These are phyloP conservation scores for Callipepla californica DNA, from an alignment of 2,113 vertebrate species.

Conservation along the genomic window DNA sequence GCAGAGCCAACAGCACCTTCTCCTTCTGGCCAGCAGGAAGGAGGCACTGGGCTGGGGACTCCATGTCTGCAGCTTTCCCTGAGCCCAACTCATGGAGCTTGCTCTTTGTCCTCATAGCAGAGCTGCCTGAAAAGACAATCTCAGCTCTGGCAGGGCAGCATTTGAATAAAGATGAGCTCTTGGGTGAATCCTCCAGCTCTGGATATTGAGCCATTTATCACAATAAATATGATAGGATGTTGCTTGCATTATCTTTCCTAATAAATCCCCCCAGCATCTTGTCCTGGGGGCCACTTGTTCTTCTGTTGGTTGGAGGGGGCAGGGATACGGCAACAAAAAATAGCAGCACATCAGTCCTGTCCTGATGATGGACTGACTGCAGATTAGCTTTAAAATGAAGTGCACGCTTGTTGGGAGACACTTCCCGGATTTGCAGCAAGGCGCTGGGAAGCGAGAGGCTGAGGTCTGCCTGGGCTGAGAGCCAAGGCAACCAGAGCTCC, in stretches of 20 bases:
- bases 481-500: neutral
- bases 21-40: neutral
- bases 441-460: neutral
- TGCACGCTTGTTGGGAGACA: neutral
- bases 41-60: neutral
- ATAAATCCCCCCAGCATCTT: slow-evolving; percentile 12
- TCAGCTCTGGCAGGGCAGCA: neutral
- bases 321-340: neutral
- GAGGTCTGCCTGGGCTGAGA: neutral
- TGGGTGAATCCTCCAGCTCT: slow-evolving; percentile 16
- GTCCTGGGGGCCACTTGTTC: slow-evolving; percentile 14
- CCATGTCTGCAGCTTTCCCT: rapidly evolving
- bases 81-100: neutral
- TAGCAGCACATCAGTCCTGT: slow-evolving; percentile 15
- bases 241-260: neutral
- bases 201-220: slow-evolving; percentile 61
- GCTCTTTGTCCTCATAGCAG: neutral
- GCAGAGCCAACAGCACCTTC: neutral
- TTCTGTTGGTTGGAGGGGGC: neutral
- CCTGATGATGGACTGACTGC: slow-evolving; percentile 56
- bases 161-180: slow-evolving; percentile 68
- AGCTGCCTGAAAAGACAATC: slow-evolving; percentile 45
- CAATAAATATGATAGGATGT: slow-evolving; percentile 27
- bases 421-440: slow-evolving; percentile 2
- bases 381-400: slow-evolving; percentile 43